Percentiles rank a stretch among this genome's conserved stretches.
phyloP scores from a whole-genome alignment of 2,797 vertebrate genomes.

The Sebastes goodei region DNA sequence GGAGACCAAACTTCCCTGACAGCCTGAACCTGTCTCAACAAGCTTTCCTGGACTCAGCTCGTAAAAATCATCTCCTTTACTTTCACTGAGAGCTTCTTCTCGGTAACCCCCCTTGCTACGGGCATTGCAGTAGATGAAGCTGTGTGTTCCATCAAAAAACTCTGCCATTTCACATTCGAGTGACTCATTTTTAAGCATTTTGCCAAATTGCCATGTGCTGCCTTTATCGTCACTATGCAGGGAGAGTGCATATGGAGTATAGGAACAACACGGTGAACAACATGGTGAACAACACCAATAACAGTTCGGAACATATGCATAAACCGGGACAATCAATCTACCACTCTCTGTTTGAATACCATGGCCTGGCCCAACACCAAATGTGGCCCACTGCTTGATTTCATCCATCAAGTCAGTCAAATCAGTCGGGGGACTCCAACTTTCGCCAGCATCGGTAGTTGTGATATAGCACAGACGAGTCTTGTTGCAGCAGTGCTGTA shows the following conservation, averaged over 20 bases:
- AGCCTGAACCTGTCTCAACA: background rate
- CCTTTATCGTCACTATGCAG: constrained; percentile 83
- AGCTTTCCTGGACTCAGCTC: background rate
- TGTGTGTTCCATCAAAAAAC: background rate
- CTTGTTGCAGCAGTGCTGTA: constrained; percentile 56
- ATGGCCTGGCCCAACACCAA: constrained; percentile 86
- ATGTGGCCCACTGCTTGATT: constrained; percentile 76
- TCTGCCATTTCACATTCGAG: constrained; percentile 24
- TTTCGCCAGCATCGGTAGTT: constrained; percentile 71
- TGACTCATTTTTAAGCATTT: constrained; percentile 70
- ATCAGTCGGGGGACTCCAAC: constrained; percentile 59
- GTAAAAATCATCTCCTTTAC: background rate
- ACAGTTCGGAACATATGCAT: constrained; percentile 24
- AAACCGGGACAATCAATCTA: constrained; percentile 78
- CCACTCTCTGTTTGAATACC: constrained; percentile 78
- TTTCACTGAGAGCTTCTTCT: background rate
- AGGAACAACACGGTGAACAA: background rate
- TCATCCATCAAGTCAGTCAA: constrained; percentile 68
- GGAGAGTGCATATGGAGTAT: constrained; percentile 53
- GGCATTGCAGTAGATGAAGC: constrained; percentile 14
- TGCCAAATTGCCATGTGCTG: constrained; percentile 67
- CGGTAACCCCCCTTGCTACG: background rate
- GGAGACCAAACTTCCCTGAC: constrained; percentile 31
- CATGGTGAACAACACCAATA: rapidly evolving
- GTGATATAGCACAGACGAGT: constrained; percentile 76